A percentile compares a stretch with the other conserved stretches of the same genome.
Evolutionary conservation across 35 echinoderm and acorn worm species (phyloP).

Genomic region (Heliocidaris tuberculata): DNA sequence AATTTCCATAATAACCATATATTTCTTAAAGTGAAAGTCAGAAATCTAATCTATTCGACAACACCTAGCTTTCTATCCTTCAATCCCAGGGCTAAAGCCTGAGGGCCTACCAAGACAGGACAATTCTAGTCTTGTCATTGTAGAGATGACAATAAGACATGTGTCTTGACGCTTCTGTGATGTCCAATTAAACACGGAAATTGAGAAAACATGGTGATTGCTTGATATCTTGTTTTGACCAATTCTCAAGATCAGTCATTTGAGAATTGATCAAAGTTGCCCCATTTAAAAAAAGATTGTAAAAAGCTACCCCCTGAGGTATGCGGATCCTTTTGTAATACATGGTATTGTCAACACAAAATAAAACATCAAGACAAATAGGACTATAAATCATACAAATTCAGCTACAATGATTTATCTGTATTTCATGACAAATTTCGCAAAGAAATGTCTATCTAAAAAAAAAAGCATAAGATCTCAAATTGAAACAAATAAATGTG

Average conservation of each 20-base stretch:
- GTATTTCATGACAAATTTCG: too few species aligned
- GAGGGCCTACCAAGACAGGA: neutral
- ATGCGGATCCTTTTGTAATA: too few species aligned
- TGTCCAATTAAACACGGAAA: constrained; percentile 11
- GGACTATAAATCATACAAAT: too few species aligned
- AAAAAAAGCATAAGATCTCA: too few species aligned
- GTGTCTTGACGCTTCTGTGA: neutral
- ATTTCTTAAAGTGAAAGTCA: neutral
- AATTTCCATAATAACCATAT: neutral
- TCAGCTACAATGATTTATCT: too few species aligned
- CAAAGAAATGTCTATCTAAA: too few species aligned
- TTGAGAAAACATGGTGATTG: neutral
- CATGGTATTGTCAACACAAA: neutral
- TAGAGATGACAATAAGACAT: neutral
- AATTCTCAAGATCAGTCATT: neutral
- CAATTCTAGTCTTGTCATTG: neutral
- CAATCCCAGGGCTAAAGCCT: neutral
- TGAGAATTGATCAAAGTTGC: neutral
- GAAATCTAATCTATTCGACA: neutral
- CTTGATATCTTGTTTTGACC: neutral
- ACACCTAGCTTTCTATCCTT: neutral
- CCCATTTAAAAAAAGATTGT: neutral
- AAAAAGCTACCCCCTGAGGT: neutral
- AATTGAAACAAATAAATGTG: too few species aligned
- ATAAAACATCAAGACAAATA: neutral